Evolutionary conservation across 1,140 invertebrate genomes (phyloP).

Genomic region (Nixonia krombeini): DNA sequence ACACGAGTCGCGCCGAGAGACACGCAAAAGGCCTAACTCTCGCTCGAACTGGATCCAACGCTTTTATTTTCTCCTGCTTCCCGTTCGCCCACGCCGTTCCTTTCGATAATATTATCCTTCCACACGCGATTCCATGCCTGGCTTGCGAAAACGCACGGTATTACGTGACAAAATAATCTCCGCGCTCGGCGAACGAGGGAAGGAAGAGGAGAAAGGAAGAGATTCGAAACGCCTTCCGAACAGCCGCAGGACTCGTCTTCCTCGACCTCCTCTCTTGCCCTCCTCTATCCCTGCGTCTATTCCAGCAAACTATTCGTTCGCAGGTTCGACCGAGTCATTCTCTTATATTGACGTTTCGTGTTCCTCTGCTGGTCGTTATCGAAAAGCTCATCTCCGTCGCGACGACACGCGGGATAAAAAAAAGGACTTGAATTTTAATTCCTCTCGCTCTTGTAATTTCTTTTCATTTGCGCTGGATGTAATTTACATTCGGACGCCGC

Average conservation of each 20-base stretch:
- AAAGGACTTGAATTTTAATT: too few relatives aligned
- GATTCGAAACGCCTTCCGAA: conserved; percentile 5
- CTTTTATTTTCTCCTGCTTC: conserved; percentile 1
- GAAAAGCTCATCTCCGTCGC: neutral
- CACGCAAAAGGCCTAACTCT: too few relatives aligned
- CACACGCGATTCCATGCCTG: neutral
- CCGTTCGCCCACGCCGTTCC: conserved; percentile 4
- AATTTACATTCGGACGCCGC: too few relatives aligned
- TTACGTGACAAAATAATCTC: conserved; percentile 12
- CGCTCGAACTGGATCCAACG: neutral
- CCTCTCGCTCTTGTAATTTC: too few relatives aligned
- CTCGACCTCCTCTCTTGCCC: neutral
- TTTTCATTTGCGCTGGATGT: too few relatives aligned
- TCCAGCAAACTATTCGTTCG: too few relatives aligned
- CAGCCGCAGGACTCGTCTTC: too few relatives aligned
- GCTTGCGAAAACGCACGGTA: conserved; percentile 2
- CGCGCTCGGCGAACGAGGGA: neutral
- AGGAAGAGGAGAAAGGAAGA: conserved; percentile 1
- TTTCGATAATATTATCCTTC: conserved; percentile 10
- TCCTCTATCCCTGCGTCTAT: neutral
- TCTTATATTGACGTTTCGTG: conserved; percentile 1
- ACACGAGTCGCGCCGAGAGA: neutral
- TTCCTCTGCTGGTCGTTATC: neutral
- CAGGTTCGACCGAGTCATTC: conserved; percentile 5
- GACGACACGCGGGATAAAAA: conserved; percentile 4